phyloP scores from a whole-genome alignment of 1,140 invertebrate species.

The Brachionus rotundiformis region DNA sequence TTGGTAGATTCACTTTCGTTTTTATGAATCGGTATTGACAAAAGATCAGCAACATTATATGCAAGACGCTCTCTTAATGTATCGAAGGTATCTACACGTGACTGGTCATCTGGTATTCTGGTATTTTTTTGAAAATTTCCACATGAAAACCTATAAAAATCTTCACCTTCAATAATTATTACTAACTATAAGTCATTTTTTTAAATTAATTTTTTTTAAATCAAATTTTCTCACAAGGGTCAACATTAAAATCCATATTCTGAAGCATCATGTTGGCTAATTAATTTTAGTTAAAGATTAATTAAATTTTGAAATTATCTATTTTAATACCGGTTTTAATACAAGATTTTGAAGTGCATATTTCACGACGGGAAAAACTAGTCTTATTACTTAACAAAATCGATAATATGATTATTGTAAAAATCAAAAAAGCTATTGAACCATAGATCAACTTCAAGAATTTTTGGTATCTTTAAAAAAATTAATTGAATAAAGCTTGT shows the following conservation, averaged over 20 bases:
- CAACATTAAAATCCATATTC: background rate
- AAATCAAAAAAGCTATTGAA: background rate
- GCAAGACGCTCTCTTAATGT: conserved; percentile 8
- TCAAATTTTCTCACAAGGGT: conserved; percentile 32
- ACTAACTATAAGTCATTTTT: no score
- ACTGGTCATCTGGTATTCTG: conserved; percentile 43
- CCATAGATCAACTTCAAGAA: background rate
- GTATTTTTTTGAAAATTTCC: conserved; percentile 25
- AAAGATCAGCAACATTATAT: conserved; percentile 24
- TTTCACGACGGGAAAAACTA: background rate
- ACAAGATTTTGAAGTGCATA: conserved; percentile 42
- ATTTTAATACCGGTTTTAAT: conserved; percentile 47
- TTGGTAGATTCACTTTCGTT: background rate
- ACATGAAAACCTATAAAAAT: conserved; percentile 40
- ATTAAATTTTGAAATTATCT: no score
- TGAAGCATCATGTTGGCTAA: conserved; percentile 50
- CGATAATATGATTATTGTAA: conserved; percentile 7
- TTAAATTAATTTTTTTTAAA: background rate
- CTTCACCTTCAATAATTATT: conserved; percentile 44
- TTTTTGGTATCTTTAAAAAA: conserved; percentile 31
- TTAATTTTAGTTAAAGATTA: no score
- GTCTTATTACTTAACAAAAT: conserved; percentile 32
- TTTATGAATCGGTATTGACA: background rate
- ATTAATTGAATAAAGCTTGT: no score
- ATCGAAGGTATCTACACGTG: conserved; percentile 28